Evolutionary conservation across 2,888 invertebrate species (phyloP), one percentile per base, ranked within the genome.

Genomic region (Geotrupes spiniger): DNA sequence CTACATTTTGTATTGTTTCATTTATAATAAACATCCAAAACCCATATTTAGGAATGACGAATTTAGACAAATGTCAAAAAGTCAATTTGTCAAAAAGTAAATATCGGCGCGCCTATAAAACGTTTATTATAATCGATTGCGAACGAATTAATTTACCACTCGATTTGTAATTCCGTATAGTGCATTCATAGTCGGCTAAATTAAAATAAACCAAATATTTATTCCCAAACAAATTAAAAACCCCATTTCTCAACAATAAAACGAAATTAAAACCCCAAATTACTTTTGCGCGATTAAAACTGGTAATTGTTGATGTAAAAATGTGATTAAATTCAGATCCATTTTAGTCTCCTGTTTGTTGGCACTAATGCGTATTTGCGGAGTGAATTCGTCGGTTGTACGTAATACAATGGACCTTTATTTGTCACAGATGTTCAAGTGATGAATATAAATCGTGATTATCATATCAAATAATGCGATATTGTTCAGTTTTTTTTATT

Each of bases 221-320:
- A 59, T 60, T 63, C 51, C 52, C 49, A 52, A 53, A 54, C 54
- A 69, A 66, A 68, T 67, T 68, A 65, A 69, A 69, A 69, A 68
- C 62, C 61, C 62, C 64, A 62, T 65, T 60, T 57, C 59, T 45
- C 42, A 42, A 67, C 64, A 66, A 65, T 61, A 54, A 49, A 25
- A 52, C 43, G 59, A 69, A 68, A 68, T 70, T 68, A 69, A 68
- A 70, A 68, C 67, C 68, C 65, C 62, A 69, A 70, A 69, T 70
- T 70, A 70, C 70, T 70, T 69, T 64, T 61, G 59, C 62, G 51
- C 63, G 61, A 66, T 66, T 67, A 68, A 65, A 70, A 68, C 64
- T 53, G 62, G 57, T 55, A 63, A 66, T 68, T 68, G 66, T 68
- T 57, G 61, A 55, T 58, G 58, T 57, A 66, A 70, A 71, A 69